Percentiles rank a stretch among this genome's conserved stretches.
Evolutionary conservation across 2,888 invertebrate genomes (phyloP).

Genomic region (Mycogona germanica): DNA sequence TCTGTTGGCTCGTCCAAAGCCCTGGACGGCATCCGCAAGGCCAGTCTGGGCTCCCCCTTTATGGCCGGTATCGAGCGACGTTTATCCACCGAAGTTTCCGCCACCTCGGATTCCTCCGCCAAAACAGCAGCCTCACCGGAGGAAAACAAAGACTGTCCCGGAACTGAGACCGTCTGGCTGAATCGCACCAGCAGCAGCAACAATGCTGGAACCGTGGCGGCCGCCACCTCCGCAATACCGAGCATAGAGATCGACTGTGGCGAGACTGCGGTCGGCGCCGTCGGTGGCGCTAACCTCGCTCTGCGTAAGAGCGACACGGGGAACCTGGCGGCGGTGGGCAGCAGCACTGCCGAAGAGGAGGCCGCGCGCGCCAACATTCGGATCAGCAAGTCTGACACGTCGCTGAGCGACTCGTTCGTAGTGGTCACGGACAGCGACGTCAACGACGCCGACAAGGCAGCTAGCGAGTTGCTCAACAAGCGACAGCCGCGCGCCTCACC

Average conservation of each 20-base stretch:
- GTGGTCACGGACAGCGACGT: slow-evolving; percentile 44
- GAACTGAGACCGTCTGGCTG: not conserved
- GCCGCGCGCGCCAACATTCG: slow-evolving; percentile 24
- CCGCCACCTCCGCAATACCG: not conserved
- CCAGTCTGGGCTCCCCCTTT: no score
- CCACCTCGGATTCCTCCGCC: not conserved
- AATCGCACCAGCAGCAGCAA: not conserved
- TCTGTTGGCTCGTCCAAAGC: not conserved
- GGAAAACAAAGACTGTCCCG: not conserved
- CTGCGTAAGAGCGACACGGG: slow-evolving; percentile 40
- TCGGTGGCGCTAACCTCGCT: not conserved
- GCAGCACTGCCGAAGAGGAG: slow-evolving; percentile 27
- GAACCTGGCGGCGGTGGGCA: slow-evolving; percentile 13
- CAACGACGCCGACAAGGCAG: slow-evolving; percentile 29
- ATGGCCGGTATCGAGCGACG: no score
- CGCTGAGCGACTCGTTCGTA: slow-evolving; percentile 80
- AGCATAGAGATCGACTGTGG: slow-evolving; percentile 3
- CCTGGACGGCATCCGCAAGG: not conserved
- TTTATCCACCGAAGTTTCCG: not conserved
- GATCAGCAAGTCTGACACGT: slow-evolving; percentile 75
- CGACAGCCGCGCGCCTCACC: slow-evolving; percentile 33
- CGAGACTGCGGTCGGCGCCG: not conserved
- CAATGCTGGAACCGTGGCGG: not conserved
- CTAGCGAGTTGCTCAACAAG: not conserved
- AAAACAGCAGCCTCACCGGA: not conserved